phyloP scores from a whole-genome alignment of 2,797 vertebrate species.

The Pseudopleuronectes americanus region DNA sequence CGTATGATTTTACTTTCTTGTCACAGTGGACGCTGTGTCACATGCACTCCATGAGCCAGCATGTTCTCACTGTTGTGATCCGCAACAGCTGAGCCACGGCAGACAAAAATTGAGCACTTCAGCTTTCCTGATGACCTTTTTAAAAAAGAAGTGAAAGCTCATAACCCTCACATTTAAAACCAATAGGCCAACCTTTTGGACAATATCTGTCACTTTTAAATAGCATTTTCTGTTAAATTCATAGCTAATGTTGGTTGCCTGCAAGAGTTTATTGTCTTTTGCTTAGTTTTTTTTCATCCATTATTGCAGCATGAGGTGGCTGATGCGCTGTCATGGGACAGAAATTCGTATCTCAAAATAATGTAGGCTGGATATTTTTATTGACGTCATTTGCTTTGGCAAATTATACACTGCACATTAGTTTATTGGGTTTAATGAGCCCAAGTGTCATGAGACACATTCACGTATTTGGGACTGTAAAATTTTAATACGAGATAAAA shows the following conservation, averaged over 20 bases:
- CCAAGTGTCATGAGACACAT: neutral
- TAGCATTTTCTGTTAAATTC: neutral
- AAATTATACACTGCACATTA: neutral
- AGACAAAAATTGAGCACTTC: conserved; percentile 35
- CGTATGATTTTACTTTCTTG: conserved; percentile 27
- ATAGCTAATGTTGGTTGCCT: neutral
- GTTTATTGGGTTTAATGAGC: neutral
- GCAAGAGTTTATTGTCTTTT: neutral
- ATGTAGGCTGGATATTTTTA: neutral
- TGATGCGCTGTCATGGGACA: neutral
- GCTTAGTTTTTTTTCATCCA: neutral
- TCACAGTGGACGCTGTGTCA: conserved; percentile 40
- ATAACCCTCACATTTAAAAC: no score
- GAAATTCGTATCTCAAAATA: neutral
- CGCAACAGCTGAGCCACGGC: conserved; percentile 30
- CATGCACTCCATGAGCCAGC: conserved; percentile 47
- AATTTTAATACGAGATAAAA: neutral
- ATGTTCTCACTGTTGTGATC: conserved; percentile 36
- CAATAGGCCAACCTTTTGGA: no score
- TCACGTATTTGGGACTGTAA: neutral
- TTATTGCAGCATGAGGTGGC: neutral
- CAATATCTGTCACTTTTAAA: neutral
- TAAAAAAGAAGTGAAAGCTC: conserved; percentile 1
- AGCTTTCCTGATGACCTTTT: neutral
- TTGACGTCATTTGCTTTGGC: neutral